Base-by-base conservation (phyloP, 1,140 invertebrate species). In the Aphelenchoides fujianensis region DNA sequence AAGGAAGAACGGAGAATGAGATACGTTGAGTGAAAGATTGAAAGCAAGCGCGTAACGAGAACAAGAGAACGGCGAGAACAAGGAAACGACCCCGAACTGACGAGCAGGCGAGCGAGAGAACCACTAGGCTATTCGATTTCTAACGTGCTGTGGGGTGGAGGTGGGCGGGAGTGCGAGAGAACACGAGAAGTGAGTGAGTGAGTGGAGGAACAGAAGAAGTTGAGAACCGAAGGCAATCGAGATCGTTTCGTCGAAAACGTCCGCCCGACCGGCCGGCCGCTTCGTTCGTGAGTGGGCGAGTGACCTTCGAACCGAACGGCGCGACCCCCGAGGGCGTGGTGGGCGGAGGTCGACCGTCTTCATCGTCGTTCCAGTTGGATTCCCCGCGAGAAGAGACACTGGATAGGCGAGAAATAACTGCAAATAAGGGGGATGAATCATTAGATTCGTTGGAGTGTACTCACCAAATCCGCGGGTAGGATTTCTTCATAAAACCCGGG, bases 371-470 rank as follows among this genome's bases (percentile, higher is more conserved):
- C n/a, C n/a, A n/a, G n/a, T n/a, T n/a, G n/a, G 23, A 48, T 23
- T 48, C 41, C 31, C 16, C 59, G 27, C 16, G 63, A n/a, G 63
- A 66, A 66, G 16, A 66, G 34, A 35, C 63, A 66, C 36, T 66
- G 63, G 16, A 66, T 66, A 30, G 63, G 63, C 2, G 32, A 36
- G 63, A 34, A 66, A 3, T 66, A 66, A 35, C 2, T 61, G 59
- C 2, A 1, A n/a, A 2, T 61, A 1, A 61, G 31, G n/a, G 59
- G 19, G 2, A 61, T 31, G 16, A 16, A 59, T 9, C 9, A 9
- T 59, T 7, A 31, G 31, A n/a, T n/a, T n/a, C n/a, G n/a, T n/a
- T 61, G 57, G 57, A 34, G 2, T 16, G n/a, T 27, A 61, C 28
- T 2, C 36, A 61, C 19, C 57, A 61, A n/a, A 61, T 61, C 27